A percentile compares a stretch with the other conserved stretches of the same genome.
Conservation (phyloP, 2,113 vertebrate species). For the Corynorhinus townsendii region DNA sequence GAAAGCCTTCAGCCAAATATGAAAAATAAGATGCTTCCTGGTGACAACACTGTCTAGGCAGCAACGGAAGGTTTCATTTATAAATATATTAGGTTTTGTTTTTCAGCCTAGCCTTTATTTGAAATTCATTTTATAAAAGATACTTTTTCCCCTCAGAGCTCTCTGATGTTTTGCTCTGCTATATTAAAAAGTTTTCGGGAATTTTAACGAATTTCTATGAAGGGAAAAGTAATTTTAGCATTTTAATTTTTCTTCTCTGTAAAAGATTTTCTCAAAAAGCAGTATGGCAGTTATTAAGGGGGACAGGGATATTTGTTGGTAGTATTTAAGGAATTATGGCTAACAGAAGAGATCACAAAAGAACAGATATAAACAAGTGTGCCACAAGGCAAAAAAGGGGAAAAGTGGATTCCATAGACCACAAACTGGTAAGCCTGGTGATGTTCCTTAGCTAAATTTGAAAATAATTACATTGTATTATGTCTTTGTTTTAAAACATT, state of each 20-base stretch:
- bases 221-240: neutral
- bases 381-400: neutral
- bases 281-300: neutral
- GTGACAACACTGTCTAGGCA: neutral
- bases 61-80: neutral
- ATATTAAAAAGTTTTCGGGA: neutral
- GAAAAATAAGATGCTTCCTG: conserved; percentile 21
- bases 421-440: conserved; percentile 33
- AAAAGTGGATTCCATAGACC: neutral
- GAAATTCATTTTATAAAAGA: neutral
- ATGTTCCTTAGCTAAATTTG: neutral
- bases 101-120: neutral
- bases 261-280: neutral
- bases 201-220: neutral
- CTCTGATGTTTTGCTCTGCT: neutral
- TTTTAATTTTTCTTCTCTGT: neutral
- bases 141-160: neutral
- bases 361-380: neutral
- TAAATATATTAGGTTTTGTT: neutral
- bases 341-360: neutral
- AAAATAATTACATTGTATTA: neutral
- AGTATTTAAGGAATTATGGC: neutral
- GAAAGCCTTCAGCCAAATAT: neutral
- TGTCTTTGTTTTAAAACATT: neutral
- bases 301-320: neutral